These are phyloP conservation scores for Rhingia campestris DNA, from an alignment of 2,888 invertebrate genomes.

Conservation along the genomic window DNA sequence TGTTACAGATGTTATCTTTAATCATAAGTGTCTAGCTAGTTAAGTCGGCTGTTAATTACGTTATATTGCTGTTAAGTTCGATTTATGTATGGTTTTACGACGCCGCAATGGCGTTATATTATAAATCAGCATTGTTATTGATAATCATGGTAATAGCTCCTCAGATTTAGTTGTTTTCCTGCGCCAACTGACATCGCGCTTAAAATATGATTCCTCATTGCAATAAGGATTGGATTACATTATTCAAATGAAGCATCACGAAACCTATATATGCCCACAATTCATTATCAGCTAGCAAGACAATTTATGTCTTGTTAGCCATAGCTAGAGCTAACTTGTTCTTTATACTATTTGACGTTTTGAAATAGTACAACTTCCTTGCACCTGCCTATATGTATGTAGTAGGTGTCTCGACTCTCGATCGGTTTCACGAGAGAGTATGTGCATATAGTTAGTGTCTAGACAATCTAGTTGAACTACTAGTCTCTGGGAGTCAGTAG, in stretches of 20 bases:
- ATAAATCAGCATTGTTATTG: no score
- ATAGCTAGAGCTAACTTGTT: slow-evolving; percentile 10
- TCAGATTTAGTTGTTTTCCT: no score
- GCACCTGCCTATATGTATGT: slow-evolving; percentile 34
- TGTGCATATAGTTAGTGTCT: slow-evolving; percentile 23
- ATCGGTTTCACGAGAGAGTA: no score
- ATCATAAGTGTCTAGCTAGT: no score
- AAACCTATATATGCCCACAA: neutral
- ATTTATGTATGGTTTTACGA: no score
- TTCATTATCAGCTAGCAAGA: slow-evolving; percentile 20
- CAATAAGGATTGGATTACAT: slow-evolving; percentile 8
- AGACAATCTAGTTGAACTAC: slow-evolving; percentile 21
- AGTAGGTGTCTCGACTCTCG: neutral
- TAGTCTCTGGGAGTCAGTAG: slow-evolving; percentile 1
- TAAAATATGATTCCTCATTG: neutral
- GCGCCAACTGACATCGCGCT: neutral
- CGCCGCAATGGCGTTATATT: no score
- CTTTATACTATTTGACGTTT: slow-evolving; percentile 30
- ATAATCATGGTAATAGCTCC: no score
- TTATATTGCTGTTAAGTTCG: no score
- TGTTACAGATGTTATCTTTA: no score
- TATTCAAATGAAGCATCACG: slow-evolving; percentile 37
- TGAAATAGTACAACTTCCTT: slow-evolving; percentile 49
- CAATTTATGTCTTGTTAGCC: slow-evolving; percentile 35
- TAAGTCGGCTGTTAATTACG: no score